These are phyloP conservation scores for Chloromyia formosa DNA, from an alignment of 2,888 invertebrate species.

Conservation along the genomic window DNA sequence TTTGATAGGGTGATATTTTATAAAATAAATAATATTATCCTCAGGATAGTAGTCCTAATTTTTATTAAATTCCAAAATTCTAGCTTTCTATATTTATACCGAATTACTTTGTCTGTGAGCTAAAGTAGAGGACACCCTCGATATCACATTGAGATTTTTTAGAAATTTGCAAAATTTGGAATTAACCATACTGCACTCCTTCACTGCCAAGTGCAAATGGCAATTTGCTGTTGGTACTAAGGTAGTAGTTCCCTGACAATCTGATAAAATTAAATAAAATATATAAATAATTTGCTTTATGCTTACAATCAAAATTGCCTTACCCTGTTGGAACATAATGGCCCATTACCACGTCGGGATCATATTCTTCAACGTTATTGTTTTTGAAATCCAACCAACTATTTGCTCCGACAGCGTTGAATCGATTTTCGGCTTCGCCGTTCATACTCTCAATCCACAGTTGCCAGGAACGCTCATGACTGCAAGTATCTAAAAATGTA, in stretches of 20 bases:
- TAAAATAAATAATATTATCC: too few species aligned
- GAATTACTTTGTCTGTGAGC: too few species aligned
- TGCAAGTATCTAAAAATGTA: conserved; percentile 66
- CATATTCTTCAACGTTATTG: conserved; percentile 52
- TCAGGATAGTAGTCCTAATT: too few species aligned
- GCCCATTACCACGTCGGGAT: conserved; percentile 57
- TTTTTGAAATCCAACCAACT: conserved; percentile 67
- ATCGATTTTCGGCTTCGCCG: conserved; percentile 59
- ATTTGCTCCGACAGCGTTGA: conserved; percentile 67
- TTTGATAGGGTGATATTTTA: too few species aligned
- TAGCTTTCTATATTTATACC: too few species aligned
- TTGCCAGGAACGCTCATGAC: conserved; percentile 71
- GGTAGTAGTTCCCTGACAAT: conserved; percentile 60
- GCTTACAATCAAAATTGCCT: too few species aligned
- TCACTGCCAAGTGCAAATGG: conserved; percentile 59
- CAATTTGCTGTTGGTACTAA: conserved; percentile 61
- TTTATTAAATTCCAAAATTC: too few species aligned
- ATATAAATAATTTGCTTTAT: neutral
- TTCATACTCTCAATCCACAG: conserved; percentile 69
- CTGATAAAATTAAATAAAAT: conserved; percentile 51
- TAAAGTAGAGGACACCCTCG: too few species aligned
- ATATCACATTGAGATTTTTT: too few species aligned
- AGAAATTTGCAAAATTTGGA: too few species aligned
- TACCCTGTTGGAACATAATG: neutral
- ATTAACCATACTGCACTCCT: conserved; percentile 53